phyloP scores from a whole-genome alignment of 2,113 vertebrate species.

The Rhinoderma darwinii region DNA sequence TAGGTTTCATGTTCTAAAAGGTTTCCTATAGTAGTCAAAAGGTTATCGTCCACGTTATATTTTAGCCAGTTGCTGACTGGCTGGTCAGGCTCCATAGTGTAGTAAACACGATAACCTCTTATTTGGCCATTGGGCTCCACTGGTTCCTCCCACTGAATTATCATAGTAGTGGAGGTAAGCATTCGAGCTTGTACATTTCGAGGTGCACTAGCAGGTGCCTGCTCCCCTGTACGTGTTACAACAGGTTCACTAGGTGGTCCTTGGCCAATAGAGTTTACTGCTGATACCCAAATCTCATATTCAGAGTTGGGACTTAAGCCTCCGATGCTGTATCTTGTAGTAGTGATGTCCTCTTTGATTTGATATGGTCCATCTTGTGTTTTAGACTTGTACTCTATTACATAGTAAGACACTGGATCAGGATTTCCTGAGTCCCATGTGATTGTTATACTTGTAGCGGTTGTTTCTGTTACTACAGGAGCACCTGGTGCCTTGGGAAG shows the following conservation, averaged over 20 bases:
- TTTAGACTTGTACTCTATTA: constrained; percentile 95
- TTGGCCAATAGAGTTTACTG: constrained; percentile 95
- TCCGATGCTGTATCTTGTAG: constrained; percentile 97
- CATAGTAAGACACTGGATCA: constrained; percentile 93
- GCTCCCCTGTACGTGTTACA: constrained; percentile 92
- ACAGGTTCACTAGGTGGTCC: constrained; percentile 93
- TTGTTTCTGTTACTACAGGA: constrained; percentile 93
- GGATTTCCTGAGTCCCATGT: constrained; percentile 99
- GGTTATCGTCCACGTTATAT: constrained; percentile 94
- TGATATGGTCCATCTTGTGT: constrained; percentile 93
- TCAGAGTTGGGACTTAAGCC: constrained; percentile 97
- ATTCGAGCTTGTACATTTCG: constrained; percentile 92
- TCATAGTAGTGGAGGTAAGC: constrained; percentile 92
- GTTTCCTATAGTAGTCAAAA: constrained; percentile 92
- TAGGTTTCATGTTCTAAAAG: constrained; percentile 91
- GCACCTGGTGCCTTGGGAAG: constrained; percentile 95
- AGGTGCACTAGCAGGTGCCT: constrained; percentile 93
- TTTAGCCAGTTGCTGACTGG: constrained; percentile 93
- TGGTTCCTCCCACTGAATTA: constrained; percentile 96
- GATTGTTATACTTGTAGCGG: constrained; percentile 96
- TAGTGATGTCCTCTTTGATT: constrained; percentile 95
- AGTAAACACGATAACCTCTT: constrained; percentile 93
- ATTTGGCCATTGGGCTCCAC: constrained; percentile 97
- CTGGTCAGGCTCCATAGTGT: constrained; percentile 92
- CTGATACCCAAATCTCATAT: constrained; percentile 96